Evolutionary conservation across 2,113 vertebrate genomes (phyloP).

Genomic region (Sylvilagus bachmani): DNA sequence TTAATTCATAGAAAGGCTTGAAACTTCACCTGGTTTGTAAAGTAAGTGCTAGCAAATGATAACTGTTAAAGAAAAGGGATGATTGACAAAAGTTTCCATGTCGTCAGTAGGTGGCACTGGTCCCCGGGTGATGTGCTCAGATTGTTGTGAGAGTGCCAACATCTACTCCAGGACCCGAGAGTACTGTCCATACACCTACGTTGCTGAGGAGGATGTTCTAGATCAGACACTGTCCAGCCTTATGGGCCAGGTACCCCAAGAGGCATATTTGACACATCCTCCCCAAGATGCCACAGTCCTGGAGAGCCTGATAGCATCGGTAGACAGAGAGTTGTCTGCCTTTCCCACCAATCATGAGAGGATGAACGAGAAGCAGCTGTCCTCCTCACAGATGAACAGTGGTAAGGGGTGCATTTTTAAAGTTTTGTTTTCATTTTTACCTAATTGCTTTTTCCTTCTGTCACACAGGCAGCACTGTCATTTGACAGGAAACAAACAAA

Average conservation of each 20-base stretch:
- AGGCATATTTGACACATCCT: slow-evolving; percentile 78
- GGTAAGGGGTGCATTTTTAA: slow-evolving; percentile 87
- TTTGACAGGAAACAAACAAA: slow-evolving; percentile 42
- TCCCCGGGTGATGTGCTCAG: slow-evolving; percentile 95
- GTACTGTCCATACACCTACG: slow-evolving; percentile 95
- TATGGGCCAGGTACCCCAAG: slow-evolving; percentile 88
- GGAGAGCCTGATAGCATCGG: slow-evolving; percentile 85
- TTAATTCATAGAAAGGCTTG: slow-evolving; percentile 35
- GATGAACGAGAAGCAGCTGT: slow-evolving; percentile 85
- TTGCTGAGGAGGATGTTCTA: slow-evolving; percentile 92
- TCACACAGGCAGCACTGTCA: not conserved
- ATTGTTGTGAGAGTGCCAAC: slow-evolving; percentile 98
- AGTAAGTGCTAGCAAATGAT: not conserved
- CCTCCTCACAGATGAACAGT: slow-evolving; percentile 83
- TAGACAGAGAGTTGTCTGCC: slow-evolving; percentile 87
- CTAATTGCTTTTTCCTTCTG: not conserved
- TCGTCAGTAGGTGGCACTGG: slow-evolving; percentile 84
- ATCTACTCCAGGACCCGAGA: slow-evolving; percentile 96
- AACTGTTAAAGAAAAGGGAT: not conserved
- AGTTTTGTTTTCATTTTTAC: slow-evolving; percentile 22
- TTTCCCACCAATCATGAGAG: slow-evolving; percentile 90
- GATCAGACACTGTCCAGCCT: slow-evolving; percentile 90
- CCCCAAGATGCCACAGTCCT: slow-evolving; percentile 85
- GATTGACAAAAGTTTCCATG: not conserved
- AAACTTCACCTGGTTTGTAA: slow-evolving; percentile 13